Percentiles rank a stretch among this genome's conserved stretches.
Evolutionary conservation across 2,888 invertebrate genomes (phyloP).

Genomic region (Eilema sororculum): DNA sequence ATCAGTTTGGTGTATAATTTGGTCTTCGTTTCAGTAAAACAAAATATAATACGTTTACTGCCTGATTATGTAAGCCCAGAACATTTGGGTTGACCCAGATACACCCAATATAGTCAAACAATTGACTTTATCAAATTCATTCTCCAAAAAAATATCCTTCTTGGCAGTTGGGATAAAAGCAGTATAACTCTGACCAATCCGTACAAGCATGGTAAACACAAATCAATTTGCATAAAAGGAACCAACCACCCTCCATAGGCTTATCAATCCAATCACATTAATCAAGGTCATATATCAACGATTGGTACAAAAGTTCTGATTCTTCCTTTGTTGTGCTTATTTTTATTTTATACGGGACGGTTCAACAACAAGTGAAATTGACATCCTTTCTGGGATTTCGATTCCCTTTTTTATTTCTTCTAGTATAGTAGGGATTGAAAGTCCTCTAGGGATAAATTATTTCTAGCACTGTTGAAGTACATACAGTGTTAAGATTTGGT

Average conservation of each 20-base stretch:
- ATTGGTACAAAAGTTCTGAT: neutral
- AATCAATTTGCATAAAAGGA: constrained; percentile 4
- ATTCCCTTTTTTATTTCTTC: neutral
- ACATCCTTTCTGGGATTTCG: neutral
- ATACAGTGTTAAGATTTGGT: too few species aligned
- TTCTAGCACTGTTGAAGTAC: neutral
- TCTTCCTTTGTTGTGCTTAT: neutral
- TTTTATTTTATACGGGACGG: neutral
- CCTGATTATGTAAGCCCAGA: too few species aligned
- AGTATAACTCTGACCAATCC: neutral
- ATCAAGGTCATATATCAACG: neutral
- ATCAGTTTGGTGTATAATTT: neutral
- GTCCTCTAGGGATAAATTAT: neutral
- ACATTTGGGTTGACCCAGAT: too few species aligned
- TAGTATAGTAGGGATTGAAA: too few species aligned
- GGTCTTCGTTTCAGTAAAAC: neutral
- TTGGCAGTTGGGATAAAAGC: neutral
- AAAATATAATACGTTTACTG: neutral
- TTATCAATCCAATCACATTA: neutral
- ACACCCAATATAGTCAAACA: neutral
- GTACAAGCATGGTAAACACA: neutral
- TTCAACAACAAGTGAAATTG: neutral
- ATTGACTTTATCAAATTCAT: neutral
- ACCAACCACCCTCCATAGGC: neutral
- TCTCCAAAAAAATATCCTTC: neutral